Evolutionary conservation across 2,888 invertebrate genomes (phyloP).

Genomic region (Cenopis cana): DNA sequence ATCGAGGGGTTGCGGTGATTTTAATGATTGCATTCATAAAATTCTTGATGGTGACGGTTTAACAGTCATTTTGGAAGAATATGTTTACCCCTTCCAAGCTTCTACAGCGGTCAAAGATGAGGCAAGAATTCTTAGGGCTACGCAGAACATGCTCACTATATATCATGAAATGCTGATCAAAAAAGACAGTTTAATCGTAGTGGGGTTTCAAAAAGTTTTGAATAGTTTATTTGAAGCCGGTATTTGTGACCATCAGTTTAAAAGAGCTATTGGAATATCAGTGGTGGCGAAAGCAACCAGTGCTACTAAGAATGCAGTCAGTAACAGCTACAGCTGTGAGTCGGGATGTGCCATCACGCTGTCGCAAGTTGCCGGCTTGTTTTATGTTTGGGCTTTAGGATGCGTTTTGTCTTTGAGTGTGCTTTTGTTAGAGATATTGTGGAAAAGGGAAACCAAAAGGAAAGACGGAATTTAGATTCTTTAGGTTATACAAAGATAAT

Average conservation of each 20-base stretch:
- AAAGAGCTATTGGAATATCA: conserved; percentile 65
- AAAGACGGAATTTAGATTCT: not conserved
- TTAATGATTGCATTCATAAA: conserved; percentile 57
- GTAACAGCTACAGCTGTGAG: conserved; percentile 67
- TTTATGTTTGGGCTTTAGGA: conserved; percentile 66
- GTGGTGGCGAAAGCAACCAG: conserved; percentile 58
- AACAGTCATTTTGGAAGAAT: conserved; percentile 60
- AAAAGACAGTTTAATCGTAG: conserved; percentile 57
- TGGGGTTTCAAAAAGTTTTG: conserved; percentile 55
- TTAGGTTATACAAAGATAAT: no score
- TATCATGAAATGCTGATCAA: conserved; percentile 71
- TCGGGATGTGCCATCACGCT: conserved; percentile 67
- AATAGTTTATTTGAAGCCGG: conserved; percentile 69
- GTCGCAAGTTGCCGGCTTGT: conserved; percentile 60
- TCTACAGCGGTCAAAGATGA: conserved; percentile 64
- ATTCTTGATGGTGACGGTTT: conserved; percentile 59
- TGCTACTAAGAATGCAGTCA: conserved; percentile 59
- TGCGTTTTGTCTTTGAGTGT: conserved; percentile 58
- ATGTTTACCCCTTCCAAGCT: conserved; percentile 61
- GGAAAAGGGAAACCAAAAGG: not conserved
- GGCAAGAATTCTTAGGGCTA: conserved; percentile 60
- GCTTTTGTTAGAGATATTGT: conserved; percentile 60
- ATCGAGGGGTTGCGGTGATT: conserved; percentile 59
- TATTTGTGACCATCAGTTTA: conserved; percentile 62
- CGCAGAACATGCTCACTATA: conserved; percentile 62